phyloP scores from a whole-genome alignment of 2,113 vertebrate species.

The Pampusana beccarii region DNA sequence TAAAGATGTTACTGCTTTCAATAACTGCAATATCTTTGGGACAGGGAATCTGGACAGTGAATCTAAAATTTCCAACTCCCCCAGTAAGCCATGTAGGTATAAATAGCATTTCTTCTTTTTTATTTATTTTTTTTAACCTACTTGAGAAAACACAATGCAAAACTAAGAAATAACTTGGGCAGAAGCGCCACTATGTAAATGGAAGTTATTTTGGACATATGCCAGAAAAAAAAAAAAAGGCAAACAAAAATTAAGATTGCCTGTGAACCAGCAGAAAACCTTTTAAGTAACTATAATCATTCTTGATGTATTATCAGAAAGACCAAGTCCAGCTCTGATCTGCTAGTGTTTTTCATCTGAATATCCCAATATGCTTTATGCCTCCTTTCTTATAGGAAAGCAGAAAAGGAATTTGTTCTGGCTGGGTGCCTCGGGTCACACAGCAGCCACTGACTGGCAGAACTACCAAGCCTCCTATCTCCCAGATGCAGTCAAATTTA shows the following conservation, averaged over 20 bases:
- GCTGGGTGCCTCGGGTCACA: neutral
- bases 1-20: neutral
- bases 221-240: neutral
- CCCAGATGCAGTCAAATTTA: constrained; percentile 29
- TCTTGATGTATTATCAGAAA: constrained; percentile 37
- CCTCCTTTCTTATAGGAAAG: constrained; percentile 3
- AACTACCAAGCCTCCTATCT: constrained; percentile 5
- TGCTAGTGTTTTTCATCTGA: constrained; percentile 28
- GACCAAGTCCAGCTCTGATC: constrained; percentile 46
- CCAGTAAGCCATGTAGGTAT: neutral
- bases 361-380: constrained; percentile 15
- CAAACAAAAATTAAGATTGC: constrained; percentile 30
- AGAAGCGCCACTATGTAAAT: neutral
- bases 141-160: neutral
- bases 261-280: neutral
- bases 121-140: neutral
- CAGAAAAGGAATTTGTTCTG: constrained; percentile 8
- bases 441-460: constrained; percentile 21
- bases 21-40: neutral
- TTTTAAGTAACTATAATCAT: constrained; percentile 50
- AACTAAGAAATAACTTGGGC: neutral
- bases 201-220: neutral
- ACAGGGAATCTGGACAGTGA: neutral
- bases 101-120: neutral
- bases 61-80: neutral